phyloP scores from a whole-genome alignment of 2,888 invertebrate species.

The Acleris cristana region DNA sequence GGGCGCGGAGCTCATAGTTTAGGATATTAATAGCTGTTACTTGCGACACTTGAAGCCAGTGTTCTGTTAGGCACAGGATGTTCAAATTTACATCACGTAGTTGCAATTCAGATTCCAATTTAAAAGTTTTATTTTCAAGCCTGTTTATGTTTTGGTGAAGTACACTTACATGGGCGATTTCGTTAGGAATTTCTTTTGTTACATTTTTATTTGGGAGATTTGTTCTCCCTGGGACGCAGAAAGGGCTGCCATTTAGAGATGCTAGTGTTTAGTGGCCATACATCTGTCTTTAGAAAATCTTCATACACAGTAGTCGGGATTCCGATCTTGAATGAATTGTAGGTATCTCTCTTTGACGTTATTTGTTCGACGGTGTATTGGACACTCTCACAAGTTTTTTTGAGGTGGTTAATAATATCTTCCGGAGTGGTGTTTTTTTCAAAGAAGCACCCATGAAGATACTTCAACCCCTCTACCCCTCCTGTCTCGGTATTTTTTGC shows the following conservation, averaged over 20 bases:
- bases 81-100: neutral
- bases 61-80: conserved; percentile 12
- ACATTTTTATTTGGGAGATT: conserved; percentile 2
- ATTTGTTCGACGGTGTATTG: too few relatives aligned
- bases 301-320: neutral
- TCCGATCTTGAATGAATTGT: neutral
- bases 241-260: conserved; percentile 13
- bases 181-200: neutral
- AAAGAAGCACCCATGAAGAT: too few relatives aligned
- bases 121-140: conserved; percentile 20
- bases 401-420: too few relatives aligned
- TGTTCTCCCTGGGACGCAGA: conserved; percentile 8
- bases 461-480: too few relatives aligned
- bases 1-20: conserved; percentile 8
- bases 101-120: conserved; percentile 11
- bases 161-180: neutral
- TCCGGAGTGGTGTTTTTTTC: too few relatives aligned
- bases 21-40: neutral
- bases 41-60: conserved; percentile 5
- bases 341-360: too few relatives aligned
- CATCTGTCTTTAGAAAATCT: too few relatives aligned
- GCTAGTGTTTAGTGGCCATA: too few relatives aligned
- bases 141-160: conserved; percentile 18
- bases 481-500: too few relatives aligned
- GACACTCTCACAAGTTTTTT: too few relatives aligned